Percentiles rank a stretch among this genome's conserved stretches.
These are phyloP conservation scores for Aphelocoma californica DNA, from an alignment of 2,797 vertebrate genomes.

Conservation along the genomic window DNA sequence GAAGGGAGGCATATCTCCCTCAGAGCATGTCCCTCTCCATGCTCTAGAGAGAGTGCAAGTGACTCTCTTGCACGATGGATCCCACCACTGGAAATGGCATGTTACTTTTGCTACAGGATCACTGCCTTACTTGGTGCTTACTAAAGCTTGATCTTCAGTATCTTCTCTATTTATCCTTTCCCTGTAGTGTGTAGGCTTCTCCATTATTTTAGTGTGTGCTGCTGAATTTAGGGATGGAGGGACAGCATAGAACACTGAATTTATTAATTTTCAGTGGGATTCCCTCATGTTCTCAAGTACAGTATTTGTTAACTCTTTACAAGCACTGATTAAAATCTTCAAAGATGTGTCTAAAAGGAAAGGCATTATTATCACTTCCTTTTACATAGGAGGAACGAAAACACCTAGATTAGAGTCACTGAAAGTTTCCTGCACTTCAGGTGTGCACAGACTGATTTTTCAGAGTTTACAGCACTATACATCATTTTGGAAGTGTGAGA, in stretches of 20 bases:
- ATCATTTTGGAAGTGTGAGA: background rate
- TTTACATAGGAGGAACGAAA: background rate
- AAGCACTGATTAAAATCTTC: background rate
- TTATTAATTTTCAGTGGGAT: background rate
- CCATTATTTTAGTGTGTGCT: background rate
- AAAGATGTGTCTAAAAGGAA: background rate
- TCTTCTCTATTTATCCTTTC: background rate
- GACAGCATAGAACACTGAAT: background rate
- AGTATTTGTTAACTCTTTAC: background rate
- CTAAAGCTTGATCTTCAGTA: background rate
- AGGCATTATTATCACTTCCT: background rate
- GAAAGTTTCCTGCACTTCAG: background rate
- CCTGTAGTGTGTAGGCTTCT: background rate
- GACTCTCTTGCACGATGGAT: background rate
- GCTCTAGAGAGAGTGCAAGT: background rate
- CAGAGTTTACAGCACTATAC: background rate
- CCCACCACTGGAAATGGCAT: background rate
- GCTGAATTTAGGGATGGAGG: background rate
- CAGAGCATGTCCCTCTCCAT: background rate
- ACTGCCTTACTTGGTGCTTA: background rate
- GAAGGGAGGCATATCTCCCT: background rate
- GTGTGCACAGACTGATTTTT: background rate
- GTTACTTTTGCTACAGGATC: background rate
- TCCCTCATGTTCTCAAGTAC: background rate
- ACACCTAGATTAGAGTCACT: rapidly evolving